Conservation (phyloP, 1,140 invertebrate genomes). For the Cecropterus lyciades region DNA sequence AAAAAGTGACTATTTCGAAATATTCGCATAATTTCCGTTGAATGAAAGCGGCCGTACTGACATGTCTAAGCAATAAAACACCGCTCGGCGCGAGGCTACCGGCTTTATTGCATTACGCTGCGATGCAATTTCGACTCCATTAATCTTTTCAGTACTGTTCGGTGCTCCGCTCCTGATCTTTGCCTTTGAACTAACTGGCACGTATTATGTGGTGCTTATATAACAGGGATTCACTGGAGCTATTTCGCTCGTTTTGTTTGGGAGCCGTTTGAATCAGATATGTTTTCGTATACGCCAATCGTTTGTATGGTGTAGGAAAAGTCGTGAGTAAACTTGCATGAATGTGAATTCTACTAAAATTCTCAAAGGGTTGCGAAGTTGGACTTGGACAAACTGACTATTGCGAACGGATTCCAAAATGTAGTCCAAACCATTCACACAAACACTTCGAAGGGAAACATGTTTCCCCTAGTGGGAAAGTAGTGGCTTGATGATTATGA, state of each 20-base stretch:
- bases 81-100: conserved; percentile 52
- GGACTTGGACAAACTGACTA: no score
- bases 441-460: no score
- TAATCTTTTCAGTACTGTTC: conserved; percentile 73
- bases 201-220: conserved; percentile 10
- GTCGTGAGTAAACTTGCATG: no score
- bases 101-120: conserved; percentile 72
- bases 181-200: conserved; percentile 36
- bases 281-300: background rate
- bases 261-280: background rate
- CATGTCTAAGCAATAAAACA: conserved; percentile 66
- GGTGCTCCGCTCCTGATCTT: conserved; percentile 56
- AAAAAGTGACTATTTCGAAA: conserved; percentile 22
- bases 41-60: conserved; percentile 45
- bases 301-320: no score
- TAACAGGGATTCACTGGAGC: conserved; percentile 1
- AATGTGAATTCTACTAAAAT: no score
- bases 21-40: conserved; percentile 52
- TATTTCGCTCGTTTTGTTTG: conserved; percentile 1
- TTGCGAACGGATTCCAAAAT: no score
- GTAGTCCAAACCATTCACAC: no score
- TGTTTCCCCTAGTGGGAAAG: no score
- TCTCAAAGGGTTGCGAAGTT: no score
- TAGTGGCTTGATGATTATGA: no score
- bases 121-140: conserved; percentile 78